Percentiles rank a stretch among this genome's conserved stretches.
These are phyloP conservation scores for Muricea muricata DNA, from an alignment of 92 coral and sea anemone species.

Conservation along the genomic window DNA sequence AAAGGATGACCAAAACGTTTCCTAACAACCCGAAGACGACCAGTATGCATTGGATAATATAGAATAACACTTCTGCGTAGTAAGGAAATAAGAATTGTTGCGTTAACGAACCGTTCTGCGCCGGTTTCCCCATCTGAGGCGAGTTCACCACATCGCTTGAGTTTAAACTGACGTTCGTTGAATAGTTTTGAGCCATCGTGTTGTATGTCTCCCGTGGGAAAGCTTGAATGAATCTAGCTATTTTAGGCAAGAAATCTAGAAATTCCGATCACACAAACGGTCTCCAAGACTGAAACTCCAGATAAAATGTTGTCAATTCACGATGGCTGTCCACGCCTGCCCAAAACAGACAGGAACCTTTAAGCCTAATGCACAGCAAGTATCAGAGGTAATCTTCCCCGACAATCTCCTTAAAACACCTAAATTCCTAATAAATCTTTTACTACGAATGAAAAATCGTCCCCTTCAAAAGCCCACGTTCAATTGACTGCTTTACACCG, in stretches of 20 bases:
- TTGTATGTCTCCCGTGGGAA: too few relatives aligned
- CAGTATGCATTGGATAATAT: slow-evolving; percentile 57
- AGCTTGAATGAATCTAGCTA: too few relatives aligned
- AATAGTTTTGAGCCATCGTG: background rate
- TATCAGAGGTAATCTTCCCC: too few relatives aligned
- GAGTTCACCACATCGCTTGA: background rate
- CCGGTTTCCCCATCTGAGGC: background rate
- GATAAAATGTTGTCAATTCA: too few relatives aligned
- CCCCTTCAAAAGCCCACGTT: background rate
- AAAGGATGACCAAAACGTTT: slow-evolving; percentile 65
- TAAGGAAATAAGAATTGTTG: slow-evolving; percentile 32
- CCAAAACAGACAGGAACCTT: too few relatives aligned
- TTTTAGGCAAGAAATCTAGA: too few relatives aligned
- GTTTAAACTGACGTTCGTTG: background rate
- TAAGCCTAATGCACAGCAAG: too few relatives aligned
- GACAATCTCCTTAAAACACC: too few relatives aligned
- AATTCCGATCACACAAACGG: too few relatives aligned
- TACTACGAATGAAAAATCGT: background rate
- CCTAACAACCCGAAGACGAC: slow-evolving; percentile 81
- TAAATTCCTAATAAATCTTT: background rate
- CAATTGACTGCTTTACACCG: too few relatives aligned
- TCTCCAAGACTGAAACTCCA: too few relatives aligned
- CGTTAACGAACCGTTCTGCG: background rate
- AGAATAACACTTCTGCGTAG: slow-evolving; percentile 51
- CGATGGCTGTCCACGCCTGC: too few relatives aligned